A percentile compares a stretch with the other conserved stretches of the same genome.
Conservation (phyloP, 2,888 invertebrate species). For the Ceraclea dissimilis region DNA sequence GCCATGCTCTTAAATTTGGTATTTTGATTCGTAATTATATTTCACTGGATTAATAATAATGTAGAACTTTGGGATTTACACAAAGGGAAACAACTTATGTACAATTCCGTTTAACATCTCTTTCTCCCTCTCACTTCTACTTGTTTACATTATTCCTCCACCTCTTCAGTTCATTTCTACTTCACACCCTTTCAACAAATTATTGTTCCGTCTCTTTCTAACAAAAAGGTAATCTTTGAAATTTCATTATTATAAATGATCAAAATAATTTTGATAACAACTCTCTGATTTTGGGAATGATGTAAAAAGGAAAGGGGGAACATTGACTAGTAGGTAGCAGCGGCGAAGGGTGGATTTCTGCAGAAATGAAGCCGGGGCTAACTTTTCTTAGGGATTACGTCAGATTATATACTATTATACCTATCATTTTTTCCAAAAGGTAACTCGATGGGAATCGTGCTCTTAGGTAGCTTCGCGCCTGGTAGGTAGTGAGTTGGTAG, state of each 20-base stretch:
- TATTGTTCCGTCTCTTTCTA: not conserved
- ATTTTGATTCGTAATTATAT: not conserved
- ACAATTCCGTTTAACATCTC: not conserved
- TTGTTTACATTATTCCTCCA: not conserved
- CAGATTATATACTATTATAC: no score
- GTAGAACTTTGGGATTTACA: not conserved
- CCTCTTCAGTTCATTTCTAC: no score
- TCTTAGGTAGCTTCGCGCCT: no score
- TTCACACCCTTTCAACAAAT: no score
- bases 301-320: not conserved
- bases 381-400: no score
- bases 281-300: not conserved
- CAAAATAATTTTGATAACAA: constrained; percentile 1
- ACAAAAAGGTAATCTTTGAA: constrained; percentile 1
- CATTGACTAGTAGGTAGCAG: no score
- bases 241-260: not conserved
- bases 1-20: not conserved
- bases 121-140: not conserved
- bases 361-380: no score
- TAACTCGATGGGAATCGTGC: no score
- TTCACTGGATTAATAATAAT: not conserved
- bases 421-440: no score
- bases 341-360: no score
- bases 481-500: no score
- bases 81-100: not conserved